Evolutionary conservation across 2,888 invertebrate genomes (phyloP).

Genomic region (Eupelmus urozonus): DNA sequence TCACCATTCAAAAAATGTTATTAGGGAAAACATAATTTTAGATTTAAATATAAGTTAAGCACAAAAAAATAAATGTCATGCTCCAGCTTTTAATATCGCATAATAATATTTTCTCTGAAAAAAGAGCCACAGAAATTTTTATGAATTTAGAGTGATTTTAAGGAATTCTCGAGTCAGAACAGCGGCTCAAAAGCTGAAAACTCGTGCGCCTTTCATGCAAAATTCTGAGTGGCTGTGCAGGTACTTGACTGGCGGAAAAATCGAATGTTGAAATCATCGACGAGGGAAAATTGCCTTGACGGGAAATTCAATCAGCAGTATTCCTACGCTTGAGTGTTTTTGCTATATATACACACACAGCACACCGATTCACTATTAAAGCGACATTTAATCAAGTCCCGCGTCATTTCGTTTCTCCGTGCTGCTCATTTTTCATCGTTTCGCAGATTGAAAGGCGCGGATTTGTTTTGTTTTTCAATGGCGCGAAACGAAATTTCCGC

Average conservation of each 20-base stretch:
- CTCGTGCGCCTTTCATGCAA: neutral
- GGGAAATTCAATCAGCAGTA: slow-evolving; percentile 24
- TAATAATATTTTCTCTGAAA: no score
- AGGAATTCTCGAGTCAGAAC: neutral
- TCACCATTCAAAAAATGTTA: no score
- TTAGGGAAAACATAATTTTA: no score
- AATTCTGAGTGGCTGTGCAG: neutral
- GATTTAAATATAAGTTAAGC: no score
- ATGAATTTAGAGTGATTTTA: neutral
- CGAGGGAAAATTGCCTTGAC: neutral
- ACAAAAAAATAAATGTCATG: no score
- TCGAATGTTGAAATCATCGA: neutral
- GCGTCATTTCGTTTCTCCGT: no score
- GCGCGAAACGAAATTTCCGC: no score
- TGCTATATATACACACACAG: neutral
- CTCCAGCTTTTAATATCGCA: no score
- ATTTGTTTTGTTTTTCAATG: no score
- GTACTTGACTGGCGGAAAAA: neutral
- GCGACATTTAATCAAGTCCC: neutral
- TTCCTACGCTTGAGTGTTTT: neutral
- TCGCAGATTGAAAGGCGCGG: no score
- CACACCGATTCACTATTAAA: neutral
- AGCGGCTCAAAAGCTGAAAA: no score
- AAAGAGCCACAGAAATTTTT: neutral
- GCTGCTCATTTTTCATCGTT: no score